Conservation (phyloP, 2,797 vertebrate genomes). For the Sternarchorhynchus goeldii region DNA sequence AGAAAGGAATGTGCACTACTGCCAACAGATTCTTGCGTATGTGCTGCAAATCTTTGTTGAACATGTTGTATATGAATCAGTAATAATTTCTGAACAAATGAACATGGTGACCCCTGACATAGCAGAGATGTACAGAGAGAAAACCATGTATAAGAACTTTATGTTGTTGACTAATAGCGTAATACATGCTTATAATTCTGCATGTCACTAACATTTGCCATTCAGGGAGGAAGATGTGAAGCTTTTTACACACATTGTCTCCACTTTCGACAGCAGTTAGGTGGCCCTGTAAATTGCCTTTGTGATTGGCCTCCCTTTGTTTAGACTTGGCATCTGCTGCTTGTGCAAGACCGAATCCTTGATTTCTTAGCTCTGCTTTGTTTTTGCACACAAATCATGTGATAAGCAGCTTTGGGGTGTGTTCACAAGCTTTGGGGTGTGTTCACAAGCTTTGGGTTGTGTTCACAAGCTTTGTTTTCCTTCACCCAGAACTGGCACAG, state of each 20-base stretch:
- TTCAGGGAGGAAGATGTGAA: not conserved
- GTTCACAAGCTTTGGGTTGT: no score
- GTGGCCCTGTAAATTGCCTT: slow-evolving; percentile 12
- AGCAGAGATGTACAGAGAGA: not conserved
- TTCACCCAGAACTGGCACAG: slow-evolving; percentile 26
- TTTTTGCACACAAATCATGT: slow-evolving; percentile 49
- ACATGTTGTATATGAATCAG: slow-evolving; percentile 7
- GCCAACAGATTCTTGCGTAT: slow-evolving; percentile 46
- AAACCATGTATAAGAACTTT: no score
- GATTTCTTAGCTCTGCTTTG: slow-evolving; percentile 50
- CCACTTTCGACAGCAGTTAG: not conserved
- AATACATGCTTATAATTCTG: not conserved
- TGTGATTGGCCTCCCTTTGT: slow-evolving; percentile 43
- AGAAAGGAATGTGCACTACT: slow-evolving; percentile 19
- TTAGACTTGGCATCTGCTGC: slow-evolving; percentile 45
- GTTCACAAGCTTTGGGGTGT: slow-evolving; percentile 46
- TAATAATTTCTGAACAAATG: slow-evolving; percentile 9
- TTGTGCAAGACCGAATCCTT: slow-evolving; percentile 48
- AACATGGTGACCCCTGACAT: not conserved
- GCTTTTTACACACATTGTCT: not conserved
- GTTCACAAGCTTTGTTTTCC: slow-evolving; percentile 52
- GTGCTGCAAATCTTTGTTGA: slow-evolving; percentile 33
- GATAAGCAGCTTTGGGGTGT: slow-evolving; percentile 61
- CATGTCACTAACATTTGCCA: not conserved
- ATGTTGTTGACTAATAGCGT: no score